Conservation (phyloP, 2,113 vertebrate genomes). For the Triplophysa siluroides region DNA sequence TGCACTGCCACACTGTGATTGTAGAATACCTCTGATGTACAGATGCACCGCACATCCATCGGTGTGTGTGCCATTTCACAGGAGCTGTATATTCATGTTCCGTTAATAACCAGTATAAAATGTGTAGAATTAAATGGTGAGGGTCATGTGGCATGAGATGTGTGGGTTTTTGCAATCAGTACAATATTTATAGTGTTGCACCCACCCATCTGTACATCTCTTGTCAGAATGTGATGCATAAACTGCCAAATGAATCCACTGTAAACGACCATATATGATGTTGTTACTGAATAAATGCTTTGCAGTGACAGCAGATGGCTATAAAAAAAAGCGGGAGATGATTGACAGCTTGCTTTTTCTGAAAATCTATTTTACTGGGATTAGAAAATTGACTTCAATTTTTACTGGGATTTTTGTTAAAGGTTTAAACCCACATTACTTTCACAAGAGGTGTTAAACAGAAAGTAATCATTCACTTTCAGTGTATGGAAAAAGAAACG, state of each 20-base stretch:
- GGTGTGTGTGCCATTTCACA: background rate
- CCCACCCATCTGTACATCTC: background rate
- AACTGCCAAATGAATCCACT: slow-evolving; percentile 49
- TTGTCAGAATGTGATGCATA: slow-evolving; percentile 26
- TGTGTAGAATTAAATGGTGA: background rate
- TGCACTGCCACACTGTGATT: slow-evolving; percentile 51
- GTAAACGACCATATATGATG: slow-evolving; percentile 19
- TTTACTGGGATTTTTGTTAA: background rate
- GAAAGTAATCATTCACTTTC: no score
- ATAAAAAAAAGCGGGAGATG: background rate
- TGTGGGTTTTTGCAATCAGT: background rate
- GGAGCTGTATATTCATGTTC: slow-evolving; percentile 4
- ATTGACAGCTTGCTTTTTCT: background rate
- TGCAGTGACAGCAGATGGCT: background rate
- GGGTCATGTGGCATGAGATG: slow-evolving; percentile 7
- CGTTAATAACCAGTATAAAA: background rate
- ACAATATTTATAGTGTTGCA: slow-evolving; percentile 1
- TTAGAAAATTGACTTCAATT: background rate
- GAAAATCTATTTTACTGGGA: no score
- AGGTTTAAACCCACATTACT: no score
- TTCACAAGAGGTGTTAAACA: no score
- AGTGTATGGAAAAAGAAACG: no score
- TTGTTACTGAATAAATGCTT: slow-evolving; percentile 1
- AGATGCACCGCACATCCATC: slow-evolving; percentile 14
- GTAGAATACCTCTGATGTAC: slow-evolving; percentile 46